These are phyloP conservation scores for Saccopteryx bilineata DNA, from an alignment of 2,113 vertebrate genomes.

Conservation along the genomic window DNA sequence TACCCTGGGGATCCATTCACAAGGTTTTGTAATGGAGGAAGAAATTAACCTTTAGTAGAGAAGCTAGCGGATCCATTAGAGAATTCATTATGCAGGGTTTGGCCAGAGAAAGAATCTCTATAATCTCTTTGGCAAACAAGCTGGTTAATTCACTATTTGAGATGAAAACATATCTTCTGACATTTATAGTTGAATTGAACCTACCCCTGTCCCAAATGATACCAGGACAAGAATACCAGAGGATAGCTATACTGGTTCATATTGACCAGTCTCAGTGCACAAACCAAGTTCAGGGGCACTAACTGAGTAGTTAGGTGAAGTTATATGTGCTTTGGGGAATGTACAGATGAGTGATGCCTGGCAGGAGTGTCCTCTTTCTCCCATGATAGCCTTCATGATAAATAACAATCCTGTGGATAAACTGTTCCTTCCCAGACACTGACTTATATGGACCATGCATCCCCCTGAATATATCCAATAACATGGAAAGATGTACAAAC, in stretches of 20 bases:
- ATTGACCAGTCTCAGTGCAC: background rate
- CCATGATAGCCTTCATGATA: background rate
- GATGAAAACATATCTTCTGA: constrained; percentile 33
- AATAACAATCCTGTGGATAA: background rate
- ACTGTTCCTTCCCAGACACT: background rate
- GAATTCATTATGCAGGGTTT: constrained; percentile 57
- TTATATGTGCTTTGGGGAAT: background rate
- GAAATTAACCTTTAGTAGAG: constrained; percentile 74
- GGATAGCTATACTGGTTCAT: background rate
- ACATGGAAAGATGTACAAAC: background rate
- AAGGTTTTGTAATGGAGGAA: constrained; percentile 69
- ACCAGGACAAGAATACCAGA: background rate
- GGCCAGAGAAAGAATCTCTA: constrained; percentile 14
- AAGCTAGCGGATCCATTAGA: constrained; percentile 33
- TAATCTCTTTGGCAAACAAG: constrained; percentile 66
- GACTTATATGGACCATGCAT: background rate
- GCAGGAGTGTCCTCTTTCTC: background rate
- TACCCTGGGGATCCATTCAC: constrained; percentile 52
- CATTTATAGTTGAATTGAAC: constrained; percentile 22
- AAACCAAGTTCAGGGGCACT: background rate
- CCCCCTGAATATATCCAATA: background rate
- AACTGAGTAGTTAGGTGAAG: background rate
- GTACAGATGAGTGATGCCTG: background rate
- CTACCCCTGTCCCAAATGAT: background rate
- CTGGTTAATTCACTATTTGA: constrained; percentile 70